Evolutionary conservation across 1,140 invertebrate genomes (phyloP).

Genomic region (Philopotamus ludificatus): DNA sequence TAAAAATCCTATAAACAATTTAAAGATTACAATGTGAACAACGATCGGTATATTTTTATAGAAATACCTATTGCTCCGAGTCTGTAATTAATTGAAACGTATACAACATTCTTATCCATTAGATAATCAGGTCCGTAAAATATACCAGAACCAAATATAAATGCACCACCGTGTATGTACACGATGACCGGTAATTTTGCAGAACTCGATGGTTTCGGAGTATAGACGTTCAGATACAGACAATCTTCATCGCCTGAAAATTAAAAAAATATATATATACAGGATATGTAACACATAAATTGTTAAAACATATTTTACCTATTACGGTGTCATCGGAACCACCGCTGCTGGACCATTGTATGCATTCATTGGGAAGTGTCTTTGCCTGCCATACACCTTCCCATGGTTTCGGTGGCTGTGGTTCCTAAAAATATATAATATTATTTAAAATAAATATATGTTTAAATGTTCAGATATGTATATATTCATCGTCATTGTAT

Average conservation of each 20-base stretch:
- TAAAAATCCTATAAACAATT: conserved; percentile 54
- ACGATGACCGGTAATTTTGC: conserved; percentile 56
- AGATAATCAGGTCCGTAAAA: conserved; percentile 57
- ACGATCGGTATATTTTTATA: too few species aligned
- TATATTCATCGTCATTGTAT: too few species aligned
- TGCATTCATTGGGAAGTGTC: conserved; percentile 43
- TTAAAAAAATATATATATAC: neutral
- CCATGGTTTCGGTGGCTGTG: conserved; percentile 50
- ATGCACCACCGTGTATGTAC: conserved; percentile 61
- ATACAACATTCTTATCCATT: conserved; percentile 60
- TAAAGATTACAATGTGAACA: too few species aligned
- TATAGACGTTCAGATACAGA: conserved; percentile 56
- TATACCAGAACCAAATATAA: conserved; percentile 57
- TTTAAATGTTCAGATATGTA: too few species aligned
- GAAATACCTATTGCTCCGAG: conserved; percentile 61
- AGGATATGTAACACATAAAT: too few species aligned
- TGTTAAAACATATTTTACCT: too few species aligned
- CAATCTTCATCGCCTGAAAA: conserved; percentile 57
- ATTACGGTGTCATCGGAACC: too few species aligned
- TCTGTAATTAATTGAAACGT: conserved; percentile 66
- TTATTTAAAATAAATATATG: too few species aligned
- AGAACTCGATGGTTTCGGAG: conserved; percentile 45
- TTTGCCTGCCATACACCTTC: conserved; percentile 49
- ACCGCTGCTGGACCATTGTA: conserved; percentile 44
- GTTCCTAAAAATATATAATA: conserved; percentile 51